Percentiles rank a stretch among this genome's conserved stretches.
These are phyloP conservation scores for Silurus lanzhouensis DNA, from an alignment of 2,797 vertebrate genomes.

Conservation along the genomic window DNA sequence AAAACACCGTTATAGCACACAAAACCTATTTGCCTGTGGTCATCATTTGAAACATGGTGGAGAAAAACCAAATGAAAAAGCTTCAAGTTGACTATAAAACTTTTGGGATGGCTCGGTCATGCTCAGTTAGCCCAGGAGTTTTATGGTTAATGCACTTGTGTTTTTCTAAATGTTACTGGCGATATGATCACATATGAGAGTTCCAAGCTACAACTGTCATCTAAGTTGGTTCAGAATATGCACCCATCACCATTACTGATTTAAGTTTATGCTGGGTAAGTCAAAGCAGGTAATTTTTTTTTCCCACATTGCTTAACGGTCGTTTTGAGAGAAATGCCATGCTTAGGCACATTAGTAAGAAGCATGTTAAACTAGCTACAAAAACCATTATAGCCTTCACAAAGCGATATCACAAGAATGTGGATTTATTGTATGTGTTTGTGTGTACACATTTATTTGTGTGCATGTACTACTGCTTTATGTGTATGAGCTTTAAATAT, in stretches of 20 bases:
- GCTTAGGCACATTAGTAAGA: conserved; percentile 18
- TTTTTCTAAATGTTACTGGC: conserved; percentile 91
- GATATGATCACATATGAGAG: conserved; percentile 86
- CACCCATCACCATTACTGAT: conserved; percentile 83
- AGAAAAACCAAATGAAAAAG: conserved; percentile 63
- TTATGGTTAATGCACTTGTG: conserved; percentile 70
- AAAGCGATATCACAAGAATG: conserved; percentile 30
- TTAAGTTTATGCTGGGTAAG: conserved; percentile 90
- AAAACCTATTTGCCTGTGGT: conserved; percentile 29
- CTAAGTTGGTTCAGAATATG: conserved; percentile 99
- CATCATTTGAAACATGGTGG: conserved; percentile 86
- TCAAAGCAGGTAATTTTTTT: conserved; percentile 78
- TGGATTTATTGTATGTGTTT: conserved; percentile 55
- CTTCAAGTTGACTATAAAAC: conserved; percentile 73
- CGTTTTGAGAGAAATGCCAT: conserved; percentile 17
- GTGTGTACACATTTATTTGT: conserved; percentile 66
- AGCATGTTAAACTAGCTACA: conserved; percentile 49
- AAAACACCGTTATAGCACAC: not conserved
- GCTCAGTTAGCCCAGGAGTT: conserved; percentile 62
- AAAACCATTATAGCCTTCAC: conserved; percentile 45
- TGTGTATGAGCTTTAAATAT: conserved; percentile 48
- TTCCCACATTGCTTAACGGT: conserved; percentile 26
- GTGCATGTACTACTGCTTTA: conserved; percentile 63
- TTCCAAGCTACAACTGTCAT: conserved; percentile 97
- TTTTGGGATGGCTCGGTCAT: conserved; percentile 57